Percentiles rank a stretch among this genome's conserved stretches.
phyloP scores from a whole-genome alignment of 2,113 vertebrate genomes.

The Menura novaehollandiae region DNA sequence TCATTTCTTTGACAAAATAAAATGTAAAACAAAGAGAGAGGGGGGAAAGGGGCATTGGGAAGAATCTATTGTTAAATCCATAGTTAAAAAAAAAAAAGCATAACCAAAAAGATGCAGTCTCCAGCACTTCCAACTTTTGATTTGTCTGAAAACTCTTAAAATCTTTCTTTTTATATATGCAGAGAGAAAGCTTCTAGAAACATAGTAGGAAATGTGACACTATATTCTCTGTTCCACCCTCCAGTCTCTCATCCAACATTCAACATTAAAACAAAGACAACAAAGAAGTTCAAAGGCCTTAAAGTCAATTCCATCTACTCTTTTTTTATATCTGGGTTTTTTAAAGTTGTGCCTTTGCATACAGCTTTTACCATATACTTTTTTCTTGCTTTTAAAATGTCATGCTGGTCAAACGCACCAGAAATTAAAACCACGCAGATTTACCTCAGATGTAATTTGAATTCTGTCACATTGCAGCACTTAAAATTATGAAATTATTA shows the following conservation, averaged over 20 bases:
- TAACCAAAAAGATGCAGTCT: not conserved
- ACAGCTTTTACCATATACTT: not conserved
- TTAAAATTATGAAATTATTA: not conserved
- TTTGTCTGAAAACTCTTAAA: not conserved
- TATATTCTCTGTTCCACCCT: not conserved
- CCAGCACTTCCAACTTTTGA: not conserved
- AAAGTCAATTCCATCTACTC: not conserved
- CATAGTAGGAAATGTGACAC: not conserved
- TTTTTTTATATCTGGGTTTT: not conserved
- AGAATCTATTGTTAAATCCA: not conserved
- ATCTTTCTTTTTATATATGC: not conserved
- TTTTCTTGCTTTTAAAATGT: not conserved
- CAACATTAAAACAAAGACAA: not conserved
- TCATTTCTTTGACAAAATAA: not conserved
- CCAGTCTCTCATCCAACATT: not conserved
- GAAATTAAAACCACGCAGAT: not conserved
- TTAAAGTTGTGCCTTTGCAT: not conserved
- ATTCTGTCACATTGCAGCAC: not conserved
- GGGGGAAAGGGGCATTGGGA: rapidly evolving
- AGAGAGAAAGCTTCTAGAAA: not conserved
- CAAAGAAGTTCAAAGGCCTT: not conserved
- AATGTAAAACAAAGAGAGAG: not conserved
- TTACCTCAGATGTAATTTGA: not conserved
- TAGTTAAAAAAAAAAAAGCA: not conserved
- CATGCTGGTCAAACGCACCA: not conserved